Evolutionary conservation across 2,113 vertebrate species (phyloP).

Genomic region (Ailurus styani): DNA sequence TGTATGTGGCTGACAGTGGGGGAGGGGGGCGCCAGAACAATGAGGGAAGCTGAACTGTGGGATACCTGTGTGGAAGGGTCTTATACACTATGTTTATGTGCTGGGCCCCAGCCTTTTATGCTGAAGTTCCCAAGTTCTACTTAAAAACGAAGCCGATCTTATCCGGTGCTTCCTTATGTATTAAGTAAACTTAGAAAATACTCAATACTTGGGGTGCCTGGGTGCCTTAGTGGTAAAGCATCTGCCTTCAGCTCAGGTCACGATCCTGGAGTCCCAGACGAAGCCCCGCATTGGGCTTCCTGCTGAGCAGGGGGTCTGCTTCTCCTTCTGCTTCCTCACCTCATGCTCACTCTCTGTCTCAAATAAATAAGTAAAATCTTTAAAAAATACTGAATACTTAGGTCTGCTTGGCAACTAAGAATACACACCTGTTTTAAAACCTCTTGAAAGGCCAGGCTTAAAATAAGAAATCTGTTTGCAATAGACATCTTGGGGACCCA

Average conservation of each 20-base stretch:
- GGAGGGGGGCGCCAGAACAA: rapidly evolving
- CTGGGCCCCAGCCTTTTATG: not conserved
- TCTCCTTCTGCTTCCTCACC: not conserved
- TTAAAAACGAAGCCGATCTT: not conserved
- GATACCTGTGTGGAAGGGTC: not conserved
- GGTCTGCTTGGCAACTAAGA: not conserved
- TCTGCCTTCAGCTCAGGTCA: not conserved
- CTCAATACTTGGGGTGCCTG: not conserved
- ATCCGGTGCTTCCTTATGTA: not conserved
- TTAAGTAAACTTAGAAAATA: not conserved
- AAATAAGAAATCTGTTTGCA: not conserved
- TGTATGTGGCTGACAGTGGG: not conserved
- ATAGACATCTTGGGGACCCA: not conserved
- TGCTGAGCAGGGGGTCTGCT: not conserved
- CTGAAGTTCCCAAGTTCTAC: not conserved
- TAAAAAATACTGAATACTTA: not conserved
- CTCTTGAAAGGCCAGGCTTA: not conserved
- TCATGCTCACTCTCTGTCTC: not conserved
- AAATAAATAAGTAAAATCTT: not conserved
- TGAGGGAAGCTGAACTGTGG: not conserved
- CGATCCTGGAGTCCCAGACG: not conserved
- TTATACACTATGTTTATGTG: too few relatives aligned
- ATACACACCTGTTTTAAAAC: not conserved
- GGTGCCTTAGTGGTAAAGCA: not conserved
- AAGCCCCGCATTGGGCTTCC: not conserved